Percentiles rank a stretch among this genome's conserved stretches.
Evolutionary conservation across 2,797 vertebrate species (phyloP).

Genomic region (Peromyscus melanophrys): DNA sequence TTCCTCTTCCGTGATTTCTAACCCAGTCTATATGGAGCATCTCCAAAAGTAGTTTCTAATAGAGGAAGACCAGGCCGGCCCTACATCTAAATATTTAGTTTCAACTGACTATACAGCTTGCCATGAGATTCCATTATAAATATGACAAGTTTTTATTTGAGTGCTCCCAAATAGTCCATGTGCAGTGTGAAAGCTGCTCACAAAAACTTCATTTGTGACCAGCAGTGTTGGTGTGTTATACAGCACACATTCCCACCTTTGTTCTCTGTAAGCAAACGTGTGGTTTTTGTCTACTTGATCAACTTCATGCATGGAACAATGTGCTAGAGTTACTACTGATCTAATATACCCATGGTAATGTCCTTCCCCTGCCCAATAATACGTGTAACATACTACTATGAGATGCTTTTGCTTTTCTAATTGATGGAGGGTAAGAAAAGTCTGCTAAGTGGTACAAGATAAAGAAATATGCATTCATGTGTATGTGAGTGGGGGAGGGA

Average conservation of each 20-base stretch:
- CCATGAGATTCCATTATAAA: neutral
- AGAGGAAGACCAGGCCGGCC: neutral
- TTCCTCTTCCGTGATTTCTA: conserved; percentile 59
- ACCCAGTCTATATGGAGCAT: conserved; percentile 30
- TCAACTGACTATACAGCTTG: conserved; percentile 4
- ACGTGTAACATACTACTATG: neutral
- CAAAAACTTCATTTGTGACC: conserved; percentile 59
- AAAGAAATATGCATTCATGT: neutral
- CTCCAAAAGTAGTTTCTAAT: conserved; percentile 10
- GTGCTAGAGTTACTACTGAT: neutral
- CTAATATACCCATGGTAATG: neutral
- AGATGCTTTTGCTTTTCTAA: neutral
- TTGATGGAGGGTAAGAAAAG: neutral
- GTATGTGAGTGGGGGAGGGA: neutral
- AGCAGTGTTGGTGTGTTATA: neutral
- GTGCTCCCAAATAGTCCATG: neutral
- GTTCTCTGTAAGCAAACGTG: neutral
- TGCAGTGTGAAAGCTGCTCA: neutral
- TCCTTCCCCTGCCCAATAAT: neutral
- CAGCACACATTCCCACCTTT: neutral
- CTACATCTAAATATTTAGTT: conserved; percentile 46
- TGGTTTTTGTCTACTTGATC: neutral
- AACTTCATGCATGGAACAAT: neutral
- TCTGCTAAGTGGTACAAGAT: neutral
- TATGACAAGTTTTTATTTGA: neutral